phyloP scores from a whole-genome alignment of 1,140 invertebrate genomes.

The Chironomus striatipennis region DNA sequence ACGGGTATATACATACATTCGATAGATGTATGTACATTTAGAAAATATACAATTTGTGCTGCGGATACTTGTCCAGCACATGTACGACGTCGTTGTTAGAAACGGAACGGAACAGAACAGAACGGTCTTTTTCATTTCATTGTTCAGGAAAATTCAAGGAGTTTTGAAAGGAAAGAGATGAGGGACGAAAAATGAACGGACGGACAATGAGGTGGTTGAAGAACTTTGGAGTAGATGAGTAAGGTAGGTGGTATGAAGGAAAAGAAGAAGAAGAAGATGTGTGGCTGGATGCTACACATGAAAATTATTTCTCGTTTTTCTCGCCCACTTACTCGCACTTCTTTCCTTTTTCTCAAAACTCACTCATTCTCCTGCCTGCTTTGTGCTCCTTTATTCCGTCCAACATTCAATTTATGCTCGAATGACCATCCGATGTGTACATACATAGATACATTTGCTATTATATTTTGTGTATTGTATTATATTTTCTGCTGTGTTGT shows the following conservation, averaged over 20 bases:
- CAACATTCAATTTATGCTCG: conserved; percentile 22
- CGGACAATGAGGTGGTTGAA: not conserved
- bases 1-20: not conserved
- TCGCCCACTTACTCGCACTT: too few species aligned
- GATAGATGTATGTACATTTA: not conserved
- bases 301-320: not conserved
- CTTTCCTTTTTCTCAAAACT: too few species aligned
- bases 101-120: not conserved
- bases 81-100: conserved; percentile 21
- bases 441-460: not conserved
- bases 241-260: too few species aligned
- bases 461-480: not conserved
- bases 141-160: conserved; percentile 18
- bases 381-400: too few species aligned
- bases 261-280: too few species aligned
- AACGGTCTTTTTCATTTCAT: conserved; percentile 11
- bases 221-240: not conserved
- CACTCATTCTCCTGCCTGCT: too few species aligned
- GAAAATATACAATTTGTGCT: not conserved
- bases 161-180: not conserved
- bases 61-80: conserved; percentile 16
- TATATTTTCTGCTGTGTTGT: too few species aligned
- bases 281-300: not conserved
- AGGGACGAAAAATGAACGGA: not conserved
- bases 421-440: conserved; percentile 2